Conservation (phyloP, 2,113 vertebrate genomes). For the Trogon melanurus region DNA sequence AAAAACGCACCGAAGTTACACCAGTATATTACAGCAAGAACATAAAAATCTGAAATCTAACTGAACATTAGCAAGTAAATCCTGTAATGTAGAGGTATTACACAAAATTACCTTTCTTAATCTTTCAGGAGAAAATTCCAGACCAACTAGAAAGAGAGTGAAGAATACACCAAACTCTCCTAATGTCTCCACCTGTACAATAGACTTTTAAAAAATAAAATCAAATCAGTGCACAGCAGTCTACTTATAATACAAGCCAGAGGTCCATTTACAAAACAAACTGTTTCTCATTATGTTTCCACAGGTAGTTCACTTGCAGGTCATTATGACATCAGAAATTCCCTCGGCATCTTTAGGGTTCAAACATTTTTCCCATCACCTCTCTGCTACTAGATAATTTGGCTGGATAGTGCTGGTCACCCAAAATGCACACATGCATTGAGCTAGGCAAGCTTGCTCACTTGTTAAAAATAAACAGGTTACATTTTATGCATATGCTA, state of each 20-base stretch:
- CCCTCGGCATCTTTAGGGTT: neutral
- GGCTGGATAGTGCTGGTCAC: neutral
- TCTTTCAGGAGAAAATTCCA: slow-evolving; percentile 97
- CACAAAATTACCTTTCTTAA: slow-evolving; percentile 87
- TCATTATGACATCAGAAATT: neutral
- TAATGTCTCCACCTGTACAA: slow-evolving; percentile 96
- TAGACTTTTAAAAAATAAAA: slow-evolving; percentile 78
- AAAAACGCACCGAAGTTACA: neutral
- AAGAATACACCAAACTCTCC: slow-evolving; percentile 98
- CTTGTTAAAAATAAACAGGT: neutral
- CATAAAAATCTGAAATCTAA: neutral
- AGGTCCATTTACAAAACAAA: neutral
- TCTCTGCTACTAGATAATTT: neutral
- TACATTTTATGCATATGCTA: neutral
- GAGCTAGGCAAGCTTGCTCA: neutral
- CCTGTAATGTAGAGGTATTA: neutral
- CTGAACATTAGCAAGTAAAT: neutral
- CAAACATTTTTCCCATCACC: neutral
- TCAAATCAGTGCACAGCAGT: neutral
- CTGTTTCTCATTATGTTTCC: neutral
- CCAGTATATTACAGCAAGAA: neutral
- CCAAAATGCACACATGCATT: fast-evolving
- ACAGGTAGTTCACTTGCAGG: neutral
- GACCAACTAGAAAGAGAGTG: slow-evolving; percentile 96
- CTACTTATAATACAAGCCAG: neutral